A percentile compares a stretch with the other conserved stretches of the same genome.
phyloP scores from a whole-genome alignment of 2,113 vertebrate genomes.

The Poeciliopsis occidentalis region DNA sequence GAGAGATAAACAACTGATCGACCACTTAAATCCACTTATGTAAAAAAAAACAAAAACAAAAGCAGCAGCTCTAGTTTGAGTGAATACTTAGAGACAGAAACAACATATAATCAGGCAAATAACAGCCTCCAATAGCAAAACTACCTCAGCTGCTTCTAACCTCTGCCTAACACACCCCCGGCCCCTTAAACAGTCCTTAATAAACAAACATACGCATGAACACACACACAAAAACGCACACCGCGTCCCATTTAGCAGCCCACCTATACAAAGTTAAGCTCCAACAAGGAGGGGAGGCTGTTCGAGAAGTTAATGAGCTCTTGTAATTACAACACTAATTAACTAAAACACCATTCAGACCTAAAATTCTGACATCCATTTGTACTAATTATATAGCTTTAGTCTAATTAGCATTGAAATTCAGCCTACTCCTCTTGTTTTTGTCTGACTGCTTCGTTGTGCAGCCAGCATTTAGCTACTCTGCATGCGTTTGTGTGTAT shows the following conservation, averaged over 20 bases:
- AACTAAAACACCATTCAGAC: conserved; percentile 89
- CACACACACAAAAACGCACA: conserved; percentile 25
- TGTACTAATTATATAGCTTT: conserved; percentile 85
- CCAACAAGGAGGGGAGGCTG: conserved; percentile 75
- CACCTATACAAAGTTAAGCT: conserved; percentile 71
- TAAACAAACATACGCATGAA: conserved; percentile 23
- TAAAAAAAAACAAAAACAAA: conserved; percentile 36
- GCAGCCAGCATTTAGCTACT: conserved; percentile 10
- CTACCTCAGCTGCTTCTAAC: conserved; percentile 55
- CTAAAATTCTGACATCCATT: conserved; percentile 88
- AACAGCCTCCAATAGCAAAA: conserved; percentile 58
- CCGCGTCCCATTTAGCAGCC: conserved; percentile 62
- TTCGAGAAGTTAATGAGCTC: conserved; percentile 84
- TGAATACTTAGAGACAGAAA: conserved; percentile 69
- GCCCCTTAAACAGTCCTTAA: conserved; percentile 35
- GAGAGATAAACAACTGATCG: conserved; percentile 44
- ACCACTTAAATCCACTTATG: conserved; percentile 64
- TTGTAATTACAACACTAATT: conserved; percentile 88
- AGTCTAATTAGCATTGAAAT: conserved; percentile 85
- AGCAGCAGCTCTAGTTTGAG: conserved; percentile 36
- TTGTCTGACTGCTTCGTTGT: conserved; percentile 64
- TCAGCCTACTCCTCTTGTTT: conserved; percentile 76
- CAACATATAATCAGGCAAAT: conserved; percentile 72
- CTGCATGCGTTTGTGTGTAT: neutral
- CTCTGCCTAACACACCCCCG: conserved; percentile 47